Conservation (phyloP, 1,140 invertebrate species). For the Helicoverpa armigera region DNA sequence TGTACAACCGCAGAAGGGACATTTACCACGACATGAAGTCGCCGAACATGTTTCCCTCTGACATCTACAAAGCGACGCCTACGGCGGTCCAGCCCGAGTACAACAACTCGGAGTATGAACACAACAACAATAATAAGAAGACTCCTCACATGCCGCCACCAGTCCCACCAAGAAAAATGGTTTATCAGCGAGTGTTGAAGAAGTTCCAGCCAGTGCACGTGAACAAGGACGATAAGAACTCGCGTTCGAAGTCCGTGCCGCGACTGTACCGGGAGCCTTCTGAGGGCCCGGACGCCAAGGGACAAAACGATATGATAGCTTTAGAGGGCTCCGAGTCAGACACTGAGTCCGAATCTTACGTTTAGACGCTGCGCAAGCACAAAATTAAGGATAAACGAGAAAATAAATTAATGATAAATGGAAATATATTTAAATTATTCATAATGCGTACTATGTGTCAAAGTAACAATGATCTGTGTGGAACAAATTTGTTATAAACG, state of each 20-base stretch:
- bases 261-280: constrained; percentile 77
- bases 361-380: constrained; percentile 65
- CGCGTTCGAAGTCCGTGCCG: constrained; percentile 81
- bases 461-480: constrained; percentile 47
- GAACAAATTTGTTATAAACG: constrained; percentile 45
- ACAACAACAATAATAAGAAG: constrained; percentile 73
- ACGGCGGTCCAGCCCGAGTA: constrained; percentile 82
- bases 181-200: constrained; percentile 83
- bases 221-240: constrained; percentile 79
- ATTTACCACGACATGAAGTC: constrained; percentile 83
- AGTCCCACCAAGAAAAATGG: constrained; percentile 83
- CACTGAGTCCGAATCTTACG: constrained; percentile 85
- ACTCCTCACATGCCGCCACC: constrained; percentile 80
- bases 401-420: constrained; percentile 23
- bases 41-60: constrained; percentile 74
- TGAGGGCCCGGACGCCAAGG: constrained; percentile 72
- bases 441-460: constrained; percentile 38
- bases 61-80: constrained; percentile 84
- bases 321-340: constrained; percentile 83
- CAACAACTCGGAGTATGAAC: constrained; percentile 67
- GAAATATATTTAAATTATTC: constrained; percentile 48
- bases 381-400: constrained; percentile 22
- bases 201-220: constrained; percentile 85
- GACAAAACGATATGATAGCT: constrained; percentile 74
- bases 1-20: constrained; percentile 80